phyloP scores from a whole-genome alignment of 2,797 vertebrate genomes.

The Brotula barbata region DNA sequence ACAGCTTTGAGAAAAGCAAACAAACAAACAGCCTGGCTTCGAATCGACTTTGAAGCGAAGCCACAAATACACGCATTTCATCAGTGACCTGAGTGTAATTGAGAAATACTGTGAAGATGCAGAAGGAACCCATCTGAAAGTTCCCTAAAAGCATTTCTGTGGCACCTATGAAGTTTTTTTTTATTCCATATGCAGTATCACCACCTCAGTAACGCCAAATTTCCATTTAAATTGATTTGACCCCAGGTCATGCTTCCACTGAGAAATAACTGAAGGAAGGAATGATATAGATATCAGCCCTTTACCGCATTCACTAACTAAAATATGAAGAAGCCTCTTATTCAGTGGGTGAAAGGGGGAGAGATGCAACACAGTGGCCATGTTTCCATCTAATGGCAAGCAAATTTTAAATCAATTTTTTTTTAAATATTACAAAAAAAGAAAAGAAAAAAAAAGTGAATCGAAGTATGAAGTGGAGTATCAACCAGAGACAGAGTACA shows the following conservation, averaged over 20 bases:
- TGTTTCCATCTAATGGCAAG: too few relatives aligned
- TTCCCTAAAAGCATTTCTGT: not conserved
- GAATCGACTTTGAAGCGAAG: constrained; percentile 44
- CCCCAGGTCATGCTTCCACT: not conserved
- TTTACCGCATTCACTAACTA: not conserved
- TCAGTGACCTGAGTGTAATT: not conserved
- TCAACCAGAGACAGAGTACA: too few relatives aligned
- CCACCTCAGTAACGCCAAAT: not conserved
- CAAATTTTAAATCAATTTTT: too few relatives aligned
- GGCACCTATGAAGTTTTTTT: too few relatives aligned
- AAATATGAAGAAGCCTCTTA: not conserved
- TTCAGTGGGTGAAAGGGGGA: constrained; percentile 4
- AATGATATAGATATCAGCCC: not conserved
- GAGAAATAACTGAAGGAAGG: not conserved
- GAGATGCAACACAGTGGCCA: not conserved
- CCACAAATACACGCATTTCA: too few relatives aligned
- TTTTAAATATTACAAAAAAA: too few relatives aligned
- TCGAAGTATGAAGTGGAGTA: too few relatives aligned
- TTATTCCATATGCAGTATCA: not conserved
- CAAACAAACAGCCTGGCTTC: constrained; percentile 6
- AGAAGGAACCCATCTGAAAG: not conserved
- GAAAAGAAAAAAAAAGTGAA: too few relatives aligned
- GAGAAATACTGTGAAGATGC: not conserved
- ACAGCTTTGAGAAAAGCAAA: constrained; percentile 29
- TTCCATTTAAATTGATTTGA: not conserved